Evolutionary conservation across 2,797 vertebrate genomes (phyloP).

Genomic region (Uromys caudimaculatus): DNA sequence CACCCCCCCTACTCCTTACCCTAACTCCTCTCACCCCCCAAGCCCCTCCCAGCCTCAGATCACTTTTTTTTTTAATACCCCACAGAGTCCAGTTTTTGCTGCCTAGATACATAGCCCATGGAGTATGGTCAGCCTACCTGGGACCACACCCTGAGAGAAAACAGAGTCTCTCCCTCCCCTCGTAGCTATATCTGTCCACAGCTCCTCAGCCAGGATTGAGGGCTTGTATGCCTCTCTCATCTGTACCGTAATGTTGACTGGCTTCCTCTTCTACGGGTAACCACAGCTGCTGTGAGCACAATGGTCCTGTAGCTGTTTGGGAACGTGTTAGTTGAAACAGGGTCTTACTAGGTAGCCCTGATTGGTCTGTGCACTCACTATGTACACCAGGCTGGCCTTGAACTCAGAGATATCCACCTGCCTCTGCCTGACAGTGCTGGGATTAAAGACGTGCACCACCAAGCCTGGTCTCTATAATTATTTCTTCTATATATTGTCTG

Average conservation of each 20-base stretch:
- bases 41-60: not conserved
- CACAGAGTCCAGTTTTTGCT: not conserved
- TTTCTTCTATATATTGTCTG: not conserved
- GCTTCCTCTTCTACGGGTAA: not conserved
- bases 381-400: not conserved
- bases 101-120: not conserved
- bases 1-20: too few relatives aligned
- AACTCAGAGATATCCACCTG: not conserved
- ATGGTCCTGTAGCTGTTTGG: not conserved
- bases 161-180: not conserved
- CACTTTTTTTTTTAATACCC: not conserved
- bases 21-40: not conserved
- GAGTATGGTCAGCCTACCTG: not conserved
- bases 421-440: not conserved
- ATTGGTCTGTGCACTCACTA: not conserved
- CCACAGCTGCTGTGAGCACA: not conserved
- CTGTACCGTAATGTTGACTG: not conserved
- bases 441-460: not conserved
- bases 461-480: not conserved
- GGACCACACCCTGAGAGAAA: not conserved
- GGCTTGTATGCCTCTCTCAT: not conserved
- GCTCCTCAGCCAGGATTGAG: not conserved
- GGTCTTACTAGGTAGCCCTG: not conserved
- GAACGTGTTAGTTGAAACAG: not conserved
- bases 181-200: not conserved